Conservation (phyloP, 2,797 vertebrate genomes). For the Scolopax bukidnonensis region DNA sequence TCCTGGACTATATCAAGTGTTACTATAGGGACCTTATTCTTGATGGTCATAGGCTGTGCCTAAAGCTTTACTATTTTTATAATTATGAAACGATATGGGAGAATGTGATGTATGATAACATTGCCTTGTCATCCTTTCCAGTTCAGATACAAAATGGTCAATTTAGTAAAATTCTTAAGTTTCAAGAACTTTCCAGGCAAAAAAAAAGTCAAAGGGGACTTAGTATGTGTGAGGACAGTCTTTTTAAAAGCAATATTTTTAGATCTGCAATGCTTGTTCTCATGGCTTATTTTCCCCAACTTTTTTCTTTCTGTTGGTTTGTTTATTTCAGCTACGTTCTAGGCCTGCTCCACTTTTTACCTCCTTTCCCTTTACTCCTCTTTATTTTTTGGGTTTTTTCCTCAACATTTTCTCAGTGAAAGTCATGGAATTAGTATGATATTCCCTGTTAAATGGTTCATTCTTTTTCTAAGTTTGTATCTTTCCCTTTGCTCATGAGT, state of each 20-base stretch:
- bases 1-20: background rate
- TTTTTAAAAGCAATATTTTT: background rate
- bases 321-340: background rate
- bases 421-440: background rate
- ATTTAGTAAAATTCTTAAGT: background rate
- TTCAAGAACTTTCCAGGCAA: background rate
- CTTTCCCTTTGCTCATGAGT: background rate
- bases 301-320: background rate
- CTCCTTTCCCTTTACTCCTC: background rate
- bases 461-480: background rate
- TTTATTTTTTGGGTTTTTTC: background rate
- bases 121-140: background rate
- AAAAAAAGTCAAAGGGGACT: background rate
- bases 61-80: background rate
- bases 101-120: background rate
- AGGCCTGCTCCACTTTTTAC: background rate
- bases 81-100: background rate
- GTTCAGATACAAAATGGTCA: background rate
- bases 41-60: background rate
- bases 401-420: background rate
- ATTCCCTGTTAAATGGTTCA: background rate
- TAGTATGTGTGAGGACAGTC: background rate
- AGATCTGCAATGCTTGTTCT: background rate
- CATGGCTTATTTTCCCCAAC: background rate
- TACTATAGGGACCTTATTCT: background rate